A percentile compares a stretch with the other conserved stretches of the same genome.
These are phyloP conservation scores for Siniperca obscura DNA, from an alignment of 2,797 vertebrate species.

Conservation along the genomic window DNA sequence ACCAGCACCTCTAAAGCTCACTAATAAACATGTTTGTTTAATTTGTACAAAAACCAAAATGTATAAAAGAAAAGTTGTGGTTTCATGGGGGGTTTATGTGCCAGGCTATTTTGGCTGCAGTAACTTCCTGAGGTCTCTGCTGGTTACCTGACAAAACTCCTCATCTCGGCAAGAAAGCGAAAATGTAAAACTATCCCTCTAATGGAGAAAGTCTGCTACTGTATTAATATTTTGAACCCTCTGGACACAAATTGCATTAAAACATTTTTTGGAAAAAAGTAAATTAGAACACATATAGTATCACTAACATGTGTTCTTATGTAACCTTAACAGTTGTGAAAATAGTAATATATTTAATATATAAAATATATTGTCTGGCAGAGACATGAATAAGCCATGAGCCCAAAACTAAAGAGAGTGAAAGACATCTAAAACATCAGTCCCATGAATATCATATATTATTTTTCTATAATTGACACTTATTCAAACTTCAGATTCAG, in stretches of 20 bases:
- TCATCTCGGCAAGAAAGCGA: too few relatives aligned
- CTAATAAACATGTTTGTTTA: neutral
- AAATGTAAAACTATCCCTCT: neutral
- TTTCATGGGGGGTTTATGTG: neutral
- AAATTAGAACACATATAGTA: neutral
- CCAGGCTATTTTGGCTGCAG: neutral
- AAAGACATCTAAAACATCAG: neutral
- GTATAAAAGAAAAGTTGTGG: neutral
- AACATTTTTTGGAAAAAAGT: neutral
- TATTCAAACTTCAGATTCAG: neutral
- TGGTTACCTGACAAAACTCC: neutral
- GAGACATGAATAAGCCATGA: conserved; percentile 1
- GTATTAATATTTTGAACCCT: neutral
- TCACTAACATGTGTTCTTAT: neutral
- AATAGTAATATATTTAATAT: too few relatives aligned
- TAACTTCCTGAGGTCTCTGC: neutral
- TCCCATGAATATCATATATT: neutral
- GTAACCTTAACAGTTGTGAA: neutral
- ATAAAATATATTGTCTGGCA: neutral
- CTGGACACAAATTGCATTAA: neutral
- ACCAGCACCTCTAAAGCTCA: neutral
- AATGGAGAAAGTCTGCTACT: neutral
- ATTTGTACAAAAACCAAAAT: neutral
- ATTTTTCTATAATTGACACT: conserved; percentile 2
- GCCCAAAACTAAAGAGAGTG: neutral